Base-by-base conservation (phyloP, 2,888 invertebrate species). In the Masnerella sp. region DNA sequence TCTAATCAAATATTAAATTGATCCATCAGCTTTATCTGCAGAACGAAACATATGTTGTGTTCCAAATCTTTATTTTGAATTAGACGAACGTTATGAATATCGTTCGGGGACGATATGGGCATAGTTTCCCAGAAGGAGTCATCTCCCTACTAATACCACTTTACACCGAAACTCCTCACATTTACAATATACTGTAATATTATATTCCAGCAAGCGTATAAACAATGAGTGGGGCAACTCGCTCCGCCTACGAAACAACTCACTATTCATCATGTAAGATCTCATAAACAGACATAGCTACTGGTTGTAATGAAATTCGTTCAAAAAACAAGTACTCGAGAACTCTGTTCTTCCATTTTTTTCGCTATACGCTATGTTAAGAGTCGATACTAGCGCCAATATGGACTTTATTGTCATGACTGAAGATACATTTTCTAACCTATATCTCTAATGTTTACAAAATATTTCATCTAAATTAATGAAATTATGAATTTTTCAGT, bases 261-360 rank as follows among this genome's bases (percentile, higher is more conserved):
- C 52, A 14, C 52, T 64, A 64, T 52, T 64, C 64, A 52, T 65
- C 36, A n/a, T n/a, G n/a, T n/a, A n/a, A n/a, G n/a, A n/a, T n/a
- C n/a, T 65, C 20, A 56, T 54, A 54, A 56, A 65, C 65, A 47
- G 56, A 65, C 56, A 32, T 47, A 34, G 36, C 43, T 45, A 64
- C 64, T 54, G 64, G 52, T n/a, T 28, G 45, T 28, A 54, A 45
- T 51, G 52, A 54, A 51, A 49, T 51, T 62, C 62, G 28, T 51
- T n/a, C 28, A 42, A 62, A 61, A 62, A 62, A 32, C 51, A 51
- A 62, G 51, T 25, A 61, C 32, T 61, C 9, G 32, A 56, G 42
- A 56, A 25, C 25, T 47, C 38, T 49, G 25, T 49, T 40, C 22
- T 32, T 9, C 12, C 22, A 11, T 0, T 15, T n/a, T 43, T 45